phyloP scores from a whole-genome alignment of 2,113 vertebrate species.

The Pomatostomus ruficeps region DNA sequence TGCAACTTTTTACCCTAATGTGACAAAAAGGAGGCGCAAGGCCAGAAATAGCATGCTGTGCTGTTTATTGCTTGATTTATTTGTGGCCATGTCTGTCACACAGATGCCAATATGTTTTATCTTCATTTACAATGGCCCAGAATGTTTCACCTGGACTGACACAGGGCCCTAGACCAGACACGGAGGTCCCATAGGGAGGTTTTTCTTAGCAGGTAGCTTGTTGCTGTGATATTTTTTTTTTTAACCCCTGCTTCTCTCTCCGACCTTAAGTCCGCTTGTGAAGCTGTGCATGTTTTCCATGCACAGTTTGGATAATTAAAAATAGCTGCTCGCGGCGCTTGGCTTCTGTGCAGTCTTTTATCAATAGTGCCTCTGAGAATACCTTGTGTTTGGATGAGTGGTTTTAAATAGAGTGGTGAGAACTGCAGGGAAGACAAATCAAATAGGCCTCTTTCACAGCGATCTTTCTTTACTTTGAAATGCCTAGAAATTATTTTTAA shows the following conservation, averaged over 20 bases:
- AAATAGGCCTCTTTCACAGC: neutral
- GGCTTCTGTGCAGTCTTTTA: constrained; percentile 47
- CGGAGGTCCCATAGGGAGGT: neutral
- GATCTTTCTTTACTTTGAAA: neutral
- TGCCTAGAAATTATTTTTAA: neutral
- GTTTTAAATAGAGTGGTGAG: constrained; percentile 34
- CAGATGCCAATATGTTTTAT: constrained; percentile 55
- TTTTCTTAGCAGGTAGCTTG: neutral
- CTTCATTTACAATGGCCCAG: constrained; percentile 43
- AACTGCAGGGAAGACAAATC: neutral
- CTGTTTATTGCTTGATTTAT: constrained; percentile 62
- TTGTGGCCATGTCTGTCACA: constrained; percentile 57
- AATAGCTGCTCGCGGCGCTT: constrained; percentile 28
- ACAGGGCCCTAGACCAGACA: neutral
- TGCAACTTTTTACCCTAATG: constrained; percentile 44
- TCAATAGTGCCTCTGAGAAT: constrained; percentile 45
- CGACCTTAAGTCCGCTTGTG: neutral
- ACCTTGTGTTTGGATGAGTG: constrained; percentile 54
- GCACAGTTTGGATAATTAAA: constrained; percentile 44
- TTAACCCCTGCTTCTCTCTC: neutral
- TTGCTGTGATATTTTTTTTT: neutral
- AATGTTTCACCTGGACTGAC: constrained; percentile 49
- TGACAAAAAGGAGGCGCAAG: constrained; percentile 57
- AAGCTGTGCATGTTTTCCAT: constrained; percentile 9
- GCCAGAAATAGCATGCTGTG: constrained; percentile 54